Conservation (phyloP, 2,797 vertebrate genomes). For the Coreius guichenoti region DNA sequence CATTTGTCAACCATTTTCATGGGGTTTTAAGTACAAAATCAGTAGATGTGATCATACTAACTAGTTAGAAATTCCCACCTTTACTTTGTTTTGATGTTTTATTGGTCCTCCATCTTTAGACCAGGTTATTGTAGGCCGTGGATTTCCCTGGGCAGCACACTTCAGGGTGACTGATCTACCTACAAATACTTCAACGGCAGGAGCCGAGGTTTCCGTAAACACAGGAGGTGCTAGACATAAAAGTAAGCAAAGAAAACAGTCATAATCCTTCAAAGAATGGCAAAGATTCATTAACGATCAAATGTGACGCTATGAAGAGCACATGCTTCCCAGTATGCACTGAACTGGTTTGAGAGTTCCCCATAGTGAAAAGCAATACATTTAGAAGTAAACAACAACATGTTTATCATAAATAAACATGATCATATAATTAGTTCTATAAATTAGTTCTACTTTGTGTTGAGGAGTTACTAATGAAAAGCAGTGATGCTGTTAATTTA, state of each 20-base stretch:
- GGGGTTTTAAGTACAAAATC: background rate
- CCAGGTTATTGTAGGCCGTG: constrained; percentile 86
- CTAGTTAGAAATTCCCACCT: constrained; percentile 66
- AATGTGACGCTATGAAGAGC: background rate
- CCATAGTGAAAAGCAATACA: too few relatives aligned
- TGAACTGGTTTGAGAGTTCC: too few relatives aligned
- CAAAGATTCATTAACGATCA: background rate
- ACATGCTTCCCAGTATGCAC: too few relatives aligned
- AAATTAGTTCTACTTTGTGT: background rate
- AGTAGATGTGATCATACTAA: background rate
- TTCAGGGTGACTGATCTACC: constrained; percentile 77
- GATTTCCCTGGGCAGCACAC: constrained; percentile 87
- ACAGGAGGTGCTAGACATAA: constrained; percentile 82
- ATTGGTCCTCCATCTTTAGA: constrained; percentile 79
- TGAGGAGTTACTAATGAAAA: background rate
- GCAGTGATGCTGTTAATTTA: background rate
- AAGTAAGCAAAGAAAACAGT: constrained; percentile 37
- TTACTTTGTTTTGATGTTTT: constrained; percentile 63
- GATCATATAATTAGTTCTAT: too few relatives aligned
- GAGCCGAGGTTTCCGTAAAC: constrained; percentile 83
- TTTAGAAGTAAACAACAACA: too few relatives aligned
- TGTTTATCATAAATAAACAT: too few relatives aligned
- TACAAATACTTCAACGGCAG: constrained; percentile 79
- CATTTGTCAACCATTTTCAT: background rate
- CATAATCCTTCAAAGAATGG: background rate